These are phyloP conservation scores for Drosophila rufa DNA, from an alignment of 1,140 invertebrate genomes.

Conservation along the genomic window DNA sequence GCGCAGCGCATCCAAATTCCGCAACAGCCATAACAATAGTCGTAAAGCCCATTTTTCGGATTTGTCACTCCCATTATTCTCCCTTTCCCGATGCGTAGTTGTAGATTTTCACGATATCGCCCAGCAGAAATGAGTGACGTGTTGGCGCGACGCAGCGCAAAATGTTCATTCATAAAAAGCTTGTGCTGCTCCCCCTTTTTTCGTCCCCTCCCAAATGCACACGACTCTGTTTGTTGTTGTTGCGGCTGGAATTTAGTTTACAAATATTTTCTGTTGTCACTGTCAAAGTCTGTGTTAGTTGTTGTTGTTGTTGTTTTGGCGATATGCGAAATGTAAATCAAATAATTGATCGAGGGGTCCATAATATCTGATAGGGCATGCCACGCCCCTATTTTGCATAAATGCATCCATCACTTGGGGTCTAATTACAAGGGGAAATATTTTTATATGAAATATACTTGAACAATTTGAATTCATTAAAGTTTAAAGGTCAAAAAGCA, in stretches of 20 bases:
- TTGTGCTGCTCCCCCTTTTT: constrained; percentile 21
- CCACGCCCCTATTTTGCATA: constrained; percentile 33
- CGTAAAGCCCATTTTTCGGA: neutral
- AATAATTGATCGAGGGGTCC: neutral
- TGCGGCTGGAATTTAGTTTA: constrained; percentile 29
- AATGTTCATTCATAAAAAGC: constrained; percentile 71
- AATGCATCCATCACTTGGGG: neutral
- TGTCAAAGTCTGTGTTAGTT: neutral
- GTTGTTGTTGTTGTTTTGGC: neutral
- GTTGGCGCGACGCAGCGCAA: constrained; percentile 43
- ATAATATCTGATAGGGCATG: neutral
- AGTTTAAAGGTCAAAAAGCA: no score
- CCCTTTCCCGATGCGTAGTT: constrained; percentile 28
- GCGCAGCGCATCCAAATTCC: constrained; percentile 11
- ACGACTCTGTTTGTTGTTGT: constrained; percentile 1
- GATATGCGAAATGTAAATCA: neutral
- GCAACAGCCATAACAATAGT: constrained; percentile 3
- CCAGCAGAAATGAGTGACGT: constrained; percentile 26
- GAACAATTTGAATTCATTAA: no score
- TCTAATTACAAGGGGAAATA: neutral
- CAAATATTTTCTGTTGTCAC: constrained; percentile 31
- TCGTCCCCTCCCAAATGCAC: neutral
- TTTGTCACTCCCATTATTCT: constrained; percentile 2
- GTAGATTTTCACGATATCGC: constrained; percentile 27
- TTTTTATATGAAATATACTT: neutral